Percentiles rank a stretch among this genome's conserved stretches.
Conservation (phyloP, 30 jellyfish, hydroid and myxozoan genomes). For the Aurelia aurita region DNA sequence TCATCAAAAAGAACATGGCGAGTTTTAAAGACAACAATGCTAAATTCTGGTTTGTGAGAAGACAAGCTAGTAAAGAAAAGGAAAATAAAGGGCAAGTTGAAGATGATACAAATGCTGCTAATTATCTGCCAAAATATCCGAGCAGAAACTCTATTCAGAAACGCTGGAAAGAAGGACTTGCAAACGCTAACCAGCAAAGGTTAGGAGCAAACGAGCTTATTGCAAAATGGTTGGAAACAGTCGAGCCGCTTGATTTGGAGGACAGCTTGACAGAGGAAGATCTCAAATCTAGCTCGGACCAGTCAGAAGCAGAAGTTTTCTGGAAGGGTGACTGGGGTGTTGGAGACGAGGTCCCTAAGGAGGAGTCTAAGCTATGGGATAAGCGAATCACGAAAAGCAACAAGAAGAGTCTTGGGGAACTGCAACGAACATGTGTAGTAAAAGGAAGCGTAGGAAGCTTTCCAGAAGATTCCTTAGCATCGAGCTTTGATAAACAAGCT, state of each 20-base stretch:
- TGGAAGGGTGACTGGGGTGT: constrained; percentile 41
- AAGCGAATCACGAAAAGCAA: neutral
- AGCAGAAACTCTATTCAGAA: neutral
- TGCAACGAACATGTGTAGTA: neutral
- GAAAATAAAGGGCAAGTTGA: neutral
- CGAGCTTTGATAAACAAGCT: neutral
- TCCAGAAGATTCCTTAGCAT: neutral
- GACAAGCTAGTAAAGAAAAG: neutral
- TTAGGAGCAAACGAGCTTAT: constrained; percentile 39
- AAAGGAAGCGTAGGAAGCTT: neutral
- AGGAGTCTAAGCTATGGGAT: neutral
- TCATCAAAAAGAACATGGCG: constrained; percentile 1
- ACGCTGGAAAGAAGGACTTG: constrained; percentile 6
- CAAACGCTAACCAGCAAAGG: neutral
- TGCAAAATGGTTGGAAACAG: constrained; percentile 33
- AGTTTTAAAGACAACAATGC: neutral
- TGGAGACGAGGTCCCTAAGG: neutral
- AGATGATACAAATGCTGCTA: neutral
- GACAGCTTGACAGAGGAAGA: neutral
- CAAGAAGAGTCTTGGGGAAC: neutral
- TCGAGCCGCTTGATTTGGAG: neutral
- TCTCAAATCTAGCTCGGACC: neutral
- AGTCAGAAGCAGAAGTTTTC: constrained; percentile 4
- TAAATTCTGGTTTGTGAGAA: neutral
- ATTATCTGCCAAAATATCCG: too few relatives aligned